Evolutionary conservation across 1,140 invertebrate genomes (phyloP), one percentile per base, ranked within the genome.

Genomic region (Drepana arcuata): DNA sequence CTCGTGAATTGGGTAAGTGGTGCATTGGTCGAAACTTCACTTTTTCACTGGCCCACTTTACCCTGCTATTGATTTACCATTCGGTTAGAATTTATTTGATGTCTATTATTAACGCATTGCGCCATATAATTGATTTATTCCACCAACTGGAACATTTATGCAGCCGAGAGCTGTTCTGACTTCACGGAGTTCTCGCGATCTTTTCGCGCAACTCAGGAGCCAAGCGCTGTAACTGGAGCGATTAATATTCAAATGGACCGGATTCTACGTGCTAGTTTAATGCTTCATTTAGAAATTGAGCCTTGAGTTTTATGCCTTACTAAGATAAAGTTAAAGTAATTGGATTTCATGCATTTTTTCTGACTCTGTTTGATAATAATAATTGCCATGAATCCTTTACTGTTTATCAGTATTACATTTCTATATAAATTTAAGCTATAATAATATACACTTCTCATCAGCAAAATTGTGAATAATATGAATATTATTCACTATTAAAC

Each of bases 1-100:
- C 71, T 77, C 77, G 57, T 73, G 66, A 78, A 69, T 73, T 70
- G 46, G 67, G 62, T 75, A 74, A 78, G 64, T 75, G 58, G 69
- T 67, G 67, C 69, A 69, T 70, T 74, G 62, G 64, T 58, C 64
- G 61, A 80, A 70, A 68, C 72, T 75, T 75, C 70, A 75, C 72
- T 77, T 75, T 75, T 77, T 60, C 63, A 45, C 52, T 38, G 55
- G 14, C 55, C 59, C 49, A 59, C 52, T 66, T 67, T 54, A 48
- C 25, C 21, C 35, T 37, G 41, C 34, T 46, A 46, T 69, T 56
- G 35, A 48, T 48, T 51, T 42, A 52, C 45, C 38, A 48, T 55
- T 61, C 44, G 34, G 41, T 40, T 10, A 6, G 24, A 34, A 48
- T 57, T 67, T 67, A 54, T 69, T 69, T 68, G 54, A 46, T 38